These are phyloP conservation scores for Cephonodes hylas DNA, from an alignment of 2,888 invertebrate species.

Conservation along the genomic window DNA sequence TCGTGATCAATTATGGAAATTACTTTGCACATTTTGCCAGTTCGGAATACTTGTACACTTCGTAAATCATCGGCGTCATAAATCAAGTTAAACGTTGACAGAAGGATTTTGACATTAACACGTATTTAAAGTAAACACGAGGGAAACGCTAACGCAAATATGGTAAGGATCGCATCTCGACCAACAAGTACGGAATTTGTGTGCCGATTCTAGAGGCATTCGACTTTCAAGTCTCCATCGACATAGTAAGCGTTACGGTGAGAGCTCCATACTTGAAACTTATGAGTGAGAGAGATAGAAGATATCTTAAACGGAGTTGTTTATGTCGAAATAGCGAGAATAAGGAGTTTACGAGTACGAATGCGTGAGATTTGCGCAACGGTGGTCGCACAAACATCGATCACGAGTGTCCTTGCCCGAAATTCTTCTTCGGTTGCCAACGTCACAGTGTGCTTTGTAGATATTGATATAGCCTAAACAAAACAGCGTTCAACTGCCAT, in stretches of 20 bases:
- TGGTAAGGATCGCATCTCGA: constrained; percentile 35
- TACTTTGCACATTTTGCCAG: neutral
- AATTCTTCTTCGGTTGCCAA: constrained; percentile 54
- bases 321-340: constrained; percentile 7
- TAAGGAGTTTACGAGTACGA: constrained; percentile 11
- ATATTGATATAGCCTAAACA: constrained; percentile 2
- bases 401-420: constrained; percentile 71
- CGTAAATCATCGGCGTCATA: constrained; percentile 11
- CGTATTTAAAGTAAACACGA: constrained; percentile 58
- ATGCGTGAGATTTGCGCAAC: constrained; percentile 58
- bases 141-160: constrained; percentile 59
- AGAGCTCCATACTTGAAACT: neutral
- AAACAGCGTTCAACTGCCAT: neutral
- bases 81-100: constrained; percentile 25
- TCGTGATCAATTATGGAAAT: neutral
- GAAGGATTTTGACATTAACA: constrained; percentile 59
- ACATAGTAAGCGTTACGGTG: neutral
- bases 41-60: neutral
- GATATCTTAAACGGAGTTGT: neutral
- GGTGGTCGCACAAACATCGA: constrained; percentile 54
- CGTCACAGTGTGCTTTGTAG: constrained; percentile 34
- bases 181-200: neutral
- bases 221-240: neutral
- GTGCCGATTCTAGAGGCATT: neutral
- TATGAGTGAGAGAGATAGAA: neutral